Base-by-base conservation (phyloP, 2,888 invertebrate genomes). In the Lomographa bimaculata region DNA sequence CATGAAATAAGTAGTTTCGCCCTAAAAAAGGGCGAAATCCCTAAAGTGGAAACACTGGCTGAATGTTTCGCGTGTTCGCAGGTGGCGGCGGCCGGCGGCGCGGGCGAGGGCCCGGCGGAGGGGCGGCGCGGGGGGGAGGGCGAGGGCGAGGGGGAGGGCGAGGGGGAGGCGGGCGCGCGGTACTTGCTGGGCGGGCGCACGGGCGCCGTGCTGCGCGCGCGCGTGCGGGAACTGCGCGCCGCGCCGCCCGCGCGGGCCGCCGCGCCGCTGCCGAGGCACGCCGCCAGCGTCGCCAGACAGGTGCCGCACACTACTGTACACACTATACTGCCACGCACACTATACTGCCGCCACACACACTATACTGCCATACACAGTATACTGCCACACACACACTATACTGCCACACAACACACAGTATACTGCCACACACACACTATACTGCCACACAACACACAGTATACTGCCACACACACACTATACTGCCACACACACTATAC, bases 191-290 rank as follows among this genome's bases (percentile, higher is more conserved):
- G 96, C 41, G 95, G 96, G 51, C 91, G 94, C 44, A 92, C 92
- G 58, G 93, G 94, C 28, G 91, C 94, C 17, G 92, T 94, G 23
- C 96, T 98, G 95, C 86, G 96, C 11, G 95, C 95, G 66, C 92
- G 98, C 12, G 96, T 95, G 66, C 93, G 95, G 50, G 97, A 97
- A 79, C 87, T 98, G 57, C 91, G 95, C 36, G 93, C 93, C 64
- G 91, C 94, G 30, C 94, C 96, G 2, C 92, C 94, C 72, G 96
- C 95, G 65, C 94, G 94, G 70, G 95, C 33, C 2, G 17, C 26
- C 6, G 6, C 5, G 1, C 9, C 1, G n/a, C 7, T 2, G n/a
- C 8, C 23, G 5, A n/a, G 2, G n/a, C 27, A 16, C 27, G 7
- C 12, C 9, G 21, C 9, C 14, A 7, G 3, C n/a, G 11, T 18